Evolutionary conservation across 2,797 vertebrate species (phyloP).

Genomic region (Eulemur coronatus): DNA sequence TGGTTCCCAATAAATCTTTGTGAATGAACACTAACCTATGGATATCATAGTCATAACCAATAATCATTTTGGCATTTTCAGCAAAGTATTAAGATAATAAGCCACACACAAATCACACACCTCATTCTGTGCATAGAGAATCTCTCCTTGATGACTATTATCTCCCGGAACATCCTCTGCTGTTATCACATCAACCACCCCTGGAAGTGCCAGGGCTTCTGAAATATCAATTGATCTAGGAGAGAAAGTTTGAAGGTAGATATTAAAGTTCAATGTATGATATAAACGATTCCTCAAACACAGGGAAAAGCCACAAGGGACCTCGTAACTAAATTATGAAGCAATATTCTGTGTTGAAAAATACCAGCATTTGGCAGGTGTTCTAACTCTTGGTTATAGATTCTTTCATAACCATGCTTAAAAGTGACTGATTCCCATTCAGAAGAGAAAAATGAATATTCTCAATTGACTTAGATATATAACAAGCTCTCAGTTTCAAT

Average conservation of each 20-base stretch:
- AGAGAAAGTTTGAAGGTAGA: conserved; percentile 1
- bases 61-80: not conserved
- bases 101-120: conserved; percentile 72
- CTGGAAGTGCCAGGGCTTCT: conserved; percentile 83
- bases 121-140: conserved; percentile 84
- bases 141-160: conserved; percentile 82
- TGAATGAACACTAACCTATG: not conserved
- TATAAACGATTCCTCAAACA: not conserved
- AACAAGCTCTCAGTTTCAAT: not conserved
- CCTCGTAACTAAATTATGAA: not conserved
- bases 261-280: not conserved
- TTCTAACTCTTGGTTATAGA: not conserved
- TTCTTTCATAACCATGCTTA: not conserved
- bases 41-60: not conserved
- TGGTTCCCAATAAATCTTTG: not conserved
- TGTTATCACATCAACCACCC: conserved; percentile 86
- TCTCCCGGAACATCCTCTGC: conserved; percentile 85
- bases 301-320: not conserved
- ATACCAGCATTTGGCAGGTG: not conserved
- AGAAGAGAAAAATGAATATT: conserved; percentile 7
- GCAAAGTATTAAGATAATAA: not conserved
- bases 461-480: not conserved
- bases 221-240: conserved; percentile 84
- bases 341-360: not conserved
- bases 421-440: not conserved